phyloP scores from a whole-genome alignment of 2,113 vertebrate genomes.

The Trematocara stigmaticum region DNA sequence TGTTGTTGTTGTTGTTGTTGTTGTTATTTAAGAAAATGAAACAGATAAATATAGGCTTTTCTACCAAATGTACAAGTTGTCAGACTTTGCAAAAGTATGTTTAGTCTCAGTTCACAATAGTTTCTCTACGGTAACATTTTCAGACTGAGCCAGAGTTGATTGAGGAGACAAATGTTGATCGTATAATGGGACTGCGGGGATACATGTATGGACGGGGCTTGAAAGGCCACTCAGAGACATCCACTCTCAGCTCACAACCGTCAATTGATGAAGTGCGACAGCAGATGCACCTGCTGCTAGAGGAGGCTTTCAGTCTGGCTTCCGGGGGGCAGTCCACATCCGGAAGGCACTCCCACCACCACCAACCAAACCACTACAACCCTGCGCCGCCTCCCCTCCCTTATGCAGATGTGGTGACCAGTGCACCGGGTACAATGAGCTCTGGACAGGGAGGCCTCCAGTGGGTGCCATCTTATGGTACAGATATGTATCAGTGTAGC shows the following conservation, averaged over 20 bases:
- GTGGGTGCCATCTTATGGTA: conserved; percentile 91
- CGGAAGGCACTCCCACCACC: conserved; percentile 71
- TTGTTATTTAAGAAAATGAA: background rate
- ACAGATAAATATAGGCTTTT: background rate
- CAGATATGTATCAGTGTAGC: conserved; percentile 94
- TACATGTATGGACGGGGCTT: conserved; percentile 79
- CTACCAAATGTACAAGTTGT: background rate
- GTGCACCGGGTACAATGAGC: conserved; percentile 89
- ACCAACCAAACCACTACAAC: conserved; percentile 75
- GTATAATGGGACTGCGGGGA: conserved; percentile 75
- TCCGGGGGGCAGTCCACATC: conserved; percentile 87
- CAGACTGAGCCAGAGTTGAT: conserved; percentile 97
- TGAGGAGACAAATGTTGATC: conserved; percentile 93
- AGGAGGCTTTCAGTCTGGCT: conserved; percentile 97
- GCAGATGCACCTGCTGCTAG: conserved; percentile 97
- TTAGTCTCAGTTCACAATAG: background rate
- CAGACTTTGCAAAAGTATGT: background rate
- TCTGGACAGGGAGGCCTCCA: conserved; percentile 81
- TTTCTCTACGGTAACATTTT: background rate
- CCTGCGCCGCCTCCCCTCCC: conserved; percentile 81
- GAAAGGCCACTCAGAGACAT: conserved; percentile 96
- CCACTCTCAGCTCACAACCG: conserved; percentile 96
- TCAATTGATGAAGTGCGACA: conserved; percentile 97
- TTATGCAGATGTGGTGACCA: conserved; percentile 92
- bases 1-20: background rate